Conservation (phyloP, 2,113 vertebrate genomes). For the Vireo altiloquus region DNA sequence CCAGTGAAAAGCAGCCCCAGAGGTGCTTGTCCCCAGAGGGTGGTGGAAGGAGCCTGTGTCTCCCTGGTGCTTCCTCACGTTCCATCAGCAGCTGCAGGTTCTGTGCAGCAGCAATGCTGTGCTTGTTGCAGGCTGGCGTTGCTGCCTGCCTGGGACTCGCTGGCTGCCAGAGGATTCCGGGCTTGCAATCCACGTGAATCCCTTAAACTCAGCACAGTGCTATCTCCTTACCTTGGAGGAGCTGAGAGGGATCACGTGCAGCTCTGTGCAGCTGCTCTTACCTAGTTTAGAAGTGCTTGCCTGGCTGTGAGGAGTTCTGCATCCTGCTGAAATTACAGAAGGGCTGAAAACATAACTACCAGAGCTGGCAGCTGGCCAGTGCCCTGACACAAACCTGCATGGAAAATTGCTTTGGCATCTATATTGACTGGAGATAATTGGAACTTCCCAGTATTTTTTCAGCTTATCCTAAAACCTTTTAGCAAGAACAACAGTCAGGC, state of each 20-base stretch:
- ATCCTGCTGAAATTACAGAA: slow-evolving; percentile 51
- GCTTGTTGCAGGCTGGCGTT: not conserved
- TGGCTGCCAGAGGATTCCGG: not conserved
- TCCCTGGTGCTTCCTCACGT: not conserved
- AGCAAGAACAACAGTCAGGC: not conserved
- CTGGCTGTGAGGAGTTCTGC: not conserved
- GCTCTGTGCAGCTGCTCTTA: not conserved
- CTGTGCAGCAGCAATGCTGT: no score
- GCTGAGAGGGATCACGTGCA: not conserved
- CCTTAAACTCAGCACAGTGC: not conserved
- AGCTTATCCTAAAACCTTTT: not conserved
- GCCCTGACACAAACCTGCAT: not conserved
- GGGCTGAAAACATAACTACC: not conserved
- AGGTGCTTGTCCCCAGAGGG: not conserved
- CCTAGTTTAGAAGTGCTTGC: not conserved
- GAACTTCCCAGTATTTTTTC: not conserved
- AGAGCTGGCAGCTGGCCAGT: not conserved
- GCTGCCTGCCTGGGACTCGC: not conserved
- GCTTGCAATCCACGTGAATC: not conserved
- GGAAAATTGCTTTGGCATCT: not conserved
- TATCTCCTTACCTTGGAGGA: not conserved
- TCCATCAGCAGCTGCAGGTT: fast-evolving
- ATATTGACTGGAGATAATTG: not conserved
- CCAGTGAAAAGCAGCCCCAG: not conserved
- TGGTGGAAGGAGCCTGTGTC: not conserved